Percentiles rank a stretch among this genome's conserved stretches.
Conservation (phyloP, 2,888 invertebrate species). For the Leucoptera coffeella region DNA sequence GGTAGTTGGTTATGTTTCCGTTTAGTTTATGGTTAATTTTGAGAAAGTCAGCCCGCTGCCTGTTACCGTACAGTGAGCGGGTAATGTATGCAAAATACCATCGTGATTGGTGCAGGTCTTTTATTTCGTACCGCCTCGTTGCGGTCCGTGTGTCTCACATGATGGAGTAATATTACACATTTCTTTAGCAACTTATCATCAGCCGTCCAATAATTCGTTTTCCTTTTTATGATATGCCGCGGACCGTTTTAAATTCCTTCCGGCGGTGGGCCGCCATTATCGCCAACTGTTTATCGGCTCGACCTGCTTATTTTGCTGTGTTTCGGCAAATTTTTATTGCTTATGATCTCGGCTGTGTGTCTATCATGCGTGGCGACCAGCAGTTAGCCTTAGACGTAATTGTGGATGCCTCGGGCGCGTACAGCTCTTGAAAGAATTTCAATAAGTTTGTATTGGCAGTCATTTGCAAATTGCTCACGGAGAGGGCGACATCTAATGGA, state of each 20-base stretch:
- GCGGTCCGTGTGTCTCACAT: conserved; percentile 15
- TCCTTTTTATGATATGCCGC: conserved; percentile 1
- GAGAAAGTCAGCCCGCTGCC: conserved; percentile 29
- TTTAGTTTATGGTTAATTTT: conserved; percentile 43
- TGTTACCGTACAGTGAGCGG: too few relatives aligned
- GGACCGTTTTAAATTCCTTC: not conserved
- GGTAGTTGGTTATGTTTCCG: too few relatives aligned
- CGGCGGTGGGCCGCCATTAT: not conserved
- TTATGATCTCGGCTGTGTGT: conserved; percentile 5
- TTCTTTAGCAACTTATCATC: conserved; percentile 8
- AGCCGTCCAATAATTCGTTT: too few relatives aligned
- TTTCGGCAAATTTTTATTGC: too few relatives aligned
- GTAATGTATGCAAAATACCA: conserved; percentile 46
- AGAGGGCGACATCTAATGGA: conserved; percentile 42
- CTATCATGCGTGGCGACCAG: too few relatives aligned
- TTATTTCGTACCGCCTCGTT: conserved; percentile 16
- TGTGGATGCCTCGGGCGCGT: not conserved
- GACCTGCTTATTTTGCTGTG: too few relatives aligned
- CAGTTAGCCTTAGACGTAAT: not conserved
- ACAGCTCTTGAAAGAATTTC: conserved; percentile 34
- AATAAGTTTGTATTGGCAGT: conserved; percentile 43
- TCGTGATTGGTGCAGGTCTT: conserved; percentile 30
- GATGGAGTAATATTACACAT: conserved; percentile 13
- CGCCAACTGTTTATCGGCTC: not conserved
- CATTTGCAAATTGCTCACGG: conserved; percentile 48